Evolutionary conservation across 1,140 invertebrate species (phyloP).

Genomic region (Anthonomus grandis): DNA sequence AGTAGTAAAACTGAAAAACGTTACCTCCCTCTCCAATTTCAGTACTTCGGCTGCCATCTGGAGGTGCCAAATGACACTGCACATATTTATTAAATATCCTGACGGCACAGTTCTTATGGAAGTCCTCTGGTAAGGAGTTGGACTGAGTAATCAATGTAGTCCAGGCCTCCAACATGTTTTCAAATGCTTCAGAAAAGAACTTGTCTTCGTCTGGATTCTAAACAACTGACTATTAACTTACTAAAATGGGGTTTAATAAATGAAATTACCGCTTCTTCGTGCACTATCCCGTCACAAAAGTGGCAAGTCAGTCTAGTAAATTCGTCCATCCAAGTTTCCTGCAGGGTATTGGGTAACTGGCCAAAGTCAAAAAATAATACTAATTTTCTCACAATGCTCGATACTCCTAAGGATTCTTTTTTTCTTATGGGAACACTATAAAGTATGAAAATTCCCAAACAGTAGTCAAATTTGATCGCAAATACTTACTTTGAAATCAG

Average conservation of each 20-base stretch:
- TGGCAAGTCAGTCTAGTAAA: conserved; percentile 70
- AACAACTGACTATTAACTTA: conserved; percentile 10
- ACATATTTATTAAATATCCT: conserved; percentile 78
- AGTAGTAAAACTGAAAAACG: conserved; percentile 30
- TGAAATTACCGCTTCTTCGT: conserved; percentile 68
- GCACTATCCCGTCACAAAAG: conserved; percentile 68
- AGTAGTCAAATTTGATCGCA: no score
- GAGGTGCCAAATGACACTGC: conserved; percentile 75
- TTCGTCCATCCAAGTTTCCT: conserved; percentile 56
- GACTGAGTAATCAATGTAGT: conserved; percentile 60
- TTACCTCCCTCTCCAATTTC: conserved; percentile 51
- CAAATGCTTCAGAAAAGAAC: conserved; percentile 75
- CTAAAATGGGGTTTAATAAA: conserved; percentile 23
- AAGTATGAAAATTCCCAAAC: no score
- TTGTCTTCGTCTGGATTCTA: conserved; percentile 60
- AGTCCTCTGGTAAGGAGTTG: conserved; percentile 45
- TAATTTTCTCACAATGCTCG: conserved; percentile 63
- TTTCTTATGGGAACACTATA: conserved; percentile 59
- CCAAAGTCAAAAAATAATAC: conserved; percentile 61
- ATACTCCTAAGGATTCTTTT: conserved; percentile 63
- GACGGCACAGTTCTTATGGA: conserved; percentile 47
- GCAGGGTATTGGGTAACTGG: conserved; percentile 49
- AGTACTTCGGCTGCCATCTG: conserved; percentile 67
- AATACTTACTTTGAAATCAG: conserved; percentile 54
- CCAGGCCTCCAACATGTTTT: conserved; percentile 80